Evolutionary conservation across 2,888 invertebrate genomes (phyloP).

Genomic region (Archips crataeganus): DNA sequence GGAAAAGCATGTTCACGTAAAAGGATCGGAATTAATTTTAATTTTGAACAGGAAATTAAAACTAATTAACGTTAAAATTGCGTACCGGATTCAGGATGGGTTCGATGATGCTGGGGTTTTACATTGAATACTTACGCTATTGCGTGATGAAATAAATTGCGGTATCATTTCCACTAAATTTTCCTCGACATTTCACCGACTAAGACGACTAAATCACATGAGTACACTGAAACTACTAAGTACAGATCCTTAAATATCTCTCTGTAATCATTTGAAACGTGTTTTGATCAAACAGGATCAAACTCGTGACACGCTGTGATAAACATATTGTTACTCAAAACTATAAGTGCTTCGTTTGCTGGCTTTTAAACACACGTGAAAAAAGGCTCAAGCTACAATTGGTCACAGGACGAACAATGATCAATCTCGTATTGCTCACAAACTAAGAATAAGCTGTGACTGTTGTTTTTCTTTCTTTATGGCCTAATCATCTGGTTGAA

Average conservation of each 20-base stretch:
- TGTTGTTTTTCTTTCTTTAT: too few species aligned
- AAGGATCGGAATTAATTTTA: not conserved
- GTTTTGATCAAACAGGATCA: not conserved
- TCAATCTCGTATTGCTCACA: too few species aligned
- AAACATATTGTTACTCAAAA: too few species aligned
- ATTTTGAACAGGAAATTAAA: conserved; percentile 1
- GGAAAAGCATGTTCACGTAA: not conserved
- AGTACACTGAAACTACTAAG: not conserved
- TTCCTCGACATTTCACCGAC: not conserved
- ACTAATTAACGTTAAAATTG: not conserved
- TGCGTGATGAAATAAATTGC: not conserved
- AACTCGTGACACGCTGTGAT: too few species aligned
- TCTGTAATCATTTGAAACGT: not conserved
- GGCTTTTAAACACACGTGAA: too few species aligned
- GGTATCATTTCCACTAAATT: not conserved
- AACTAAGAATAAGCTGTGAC: too few species aligned
- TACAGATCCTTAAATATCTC: not conserved
- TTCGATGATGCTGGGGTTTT: not conserved
- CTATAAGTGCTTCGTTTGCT: too few species aligned
- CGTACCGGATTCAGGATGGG: not conserved
- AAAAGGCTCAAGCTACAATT: too few species aligned
- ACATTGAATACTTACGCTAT: not conserved
- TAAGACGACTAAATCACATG: too few species aligned
- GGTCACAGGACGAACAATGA: too few species aligned
- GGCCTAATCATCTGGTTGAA: too few species aligned